phyloP scores from a whole-genome alignment of 2,888 invertebrate species.

The Cataglyphis rosenhaueri region DNA sequence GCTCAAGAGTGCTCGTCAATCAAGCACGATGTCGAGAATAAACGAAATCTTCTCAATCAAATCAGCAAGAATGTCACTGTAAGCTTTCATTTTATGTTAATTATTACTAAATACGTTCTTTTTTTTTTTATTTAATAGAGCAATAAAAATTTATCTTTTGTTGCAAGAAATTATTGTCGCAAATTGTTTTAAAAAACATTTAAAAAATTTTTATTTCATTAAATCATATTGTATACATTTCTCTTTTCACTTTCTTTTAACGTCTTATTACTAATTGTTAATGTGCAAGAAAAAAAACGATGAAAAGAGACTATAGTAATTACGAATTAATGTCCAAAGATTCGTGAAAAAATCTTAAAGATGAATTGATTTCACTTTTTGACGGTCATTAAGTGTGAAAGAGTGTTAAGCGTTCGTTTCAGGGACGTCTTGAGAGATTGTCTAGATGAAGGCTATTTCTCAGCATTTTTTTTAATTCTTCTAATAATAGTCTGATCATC shows the following conservation, averaged over 20 bases:
- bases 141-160: background rate
- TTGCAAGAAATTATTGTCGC: background rate
- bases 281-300: background rate
- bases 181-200: background rate
- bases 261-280: background rate
- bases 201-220: background rate
- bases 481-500: background rate
- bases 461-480: slow-evolving; percentile 1
- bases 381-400: background rate
- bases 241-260: background rate
- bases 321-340: background rate
- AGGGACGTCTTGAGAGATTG: background rate
- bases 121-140: background rate
- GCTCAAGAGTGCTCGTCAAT: background rate
- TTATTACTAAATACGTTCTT: background rate
- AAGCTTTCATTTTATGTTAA: background rate
- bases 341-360: background rate
- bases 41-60: background rate
- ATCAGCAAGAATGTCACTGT: background rate
- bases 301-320: background rate
- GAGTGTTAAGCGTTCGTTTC: background rate
- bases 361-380: background rate
- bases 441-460: background rate
- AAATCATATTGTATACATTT: background rate
- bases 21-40: background rate